These are phyloP conservation scores for Steinernema scapterisci DNA, from an alignment of 2,888 invertebrate species.

Conservation along the genomic window DNA sequence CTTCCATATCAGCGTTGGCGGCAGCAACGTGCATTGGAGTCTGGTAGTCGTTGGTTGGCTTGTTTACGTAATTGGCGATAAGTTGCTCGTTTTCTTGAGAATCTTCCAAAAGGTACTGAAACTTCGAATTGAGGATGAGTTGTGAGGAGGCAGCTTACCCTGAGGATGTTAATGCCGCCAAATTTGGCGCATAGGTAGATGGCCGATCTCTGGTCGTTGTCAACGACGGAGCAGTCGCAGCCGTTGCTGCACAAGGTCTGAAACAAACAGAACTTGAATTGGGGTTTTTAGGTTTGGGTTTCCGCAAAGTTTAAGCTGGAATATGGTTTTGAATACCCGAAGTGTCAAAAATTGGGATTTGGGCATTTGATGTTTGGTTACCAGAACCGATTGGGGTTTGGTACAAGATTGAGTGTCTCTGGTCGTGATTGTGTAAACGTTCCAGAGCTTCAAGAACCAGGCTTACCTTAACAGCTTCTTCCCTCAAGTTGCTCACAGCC, in stretches of 20 bases:
- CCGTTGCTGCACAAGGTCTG: constrained; percentile 41
- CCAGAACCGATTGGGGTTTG: neutral
- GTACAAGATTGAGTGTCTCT: neutral
- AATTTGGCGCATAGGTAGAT: constrained; percentile 52
- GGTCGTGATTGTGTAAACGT: too few species aligned
- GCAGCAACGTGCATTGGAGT: constrained; percentile 71
- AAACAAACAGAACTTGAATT: too few species aligned
- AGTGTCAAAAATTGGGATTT: neutral
- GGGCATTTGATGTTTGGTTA: neutral
- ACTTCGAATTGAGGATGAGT: neutral
- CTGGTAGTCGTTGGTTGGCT: constrained; percentile 66
- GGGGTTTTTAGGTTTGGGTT: too few species aligned
- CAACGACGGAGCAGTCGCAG: constrained; percentile 39
- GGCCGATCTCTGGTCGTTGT: constrained; percentile 45
- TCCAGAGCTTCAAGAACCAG: too few species aligned
- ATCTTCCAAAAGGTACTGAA: constrained; percentile 40
- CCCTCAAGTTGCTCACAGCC: constrained; percentile 14
- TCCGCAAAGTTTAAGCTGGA: too few species aligned
- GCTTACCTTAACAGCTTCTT: constrained; percentile 30
- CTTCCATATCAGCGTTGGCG: constrained; percentile 61
- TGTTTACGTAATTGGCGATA: neutral
- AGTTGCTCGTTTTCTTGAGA: neutral
- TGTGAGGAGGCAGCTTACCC: constrained; percentile 31
- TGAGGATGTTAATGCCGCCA: constrained; percentile 40
- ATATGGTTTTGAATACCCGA: neutral